These are phyloP conservation scores for Archegozetes longisetosus DNA, from an alignment of 1,140 invertebrate genomes.

Conservation along the genomic window DNA sequence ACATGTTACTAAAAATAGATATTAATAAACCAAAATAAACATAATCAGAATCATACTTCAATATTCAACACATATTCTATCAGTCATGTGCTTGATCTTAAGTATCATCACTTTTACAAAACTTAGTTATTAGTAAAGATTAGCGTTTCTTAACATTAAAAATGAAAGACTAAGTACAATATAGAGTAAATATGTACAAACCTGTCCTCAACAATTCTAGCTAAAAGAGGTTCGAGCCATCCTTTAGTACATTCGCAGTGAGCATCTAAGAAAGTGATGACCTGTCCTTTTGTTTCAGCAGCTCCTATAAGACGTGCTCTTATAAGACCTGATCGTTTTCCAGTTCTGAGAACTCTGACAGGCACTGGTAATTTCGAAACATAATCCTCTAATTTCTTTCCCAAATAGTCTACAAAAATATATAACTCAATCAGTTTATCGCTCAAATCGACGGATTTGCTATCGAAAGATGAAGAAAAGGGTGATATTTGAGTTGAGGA, in stretches of 20 bases:
- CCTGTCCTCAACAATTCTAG: slow-evolving; percentile 71
- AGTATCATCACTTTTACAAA: not conserved
- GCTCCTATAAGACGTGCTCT: slow-evolving; percentile 79
- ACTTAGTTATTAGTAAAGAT: not conserved
- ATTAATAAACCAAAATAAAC: not conserved
- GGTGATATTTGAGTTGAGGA: not conserved
- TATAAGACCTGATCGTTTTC: slow-evolving; percentile 79
- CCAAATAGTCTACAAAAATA: slow-evolving; percentile 57
- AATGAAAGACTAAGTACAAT: not conserved
- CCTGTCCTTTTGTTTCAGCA: slow-evolving; percentile 71
- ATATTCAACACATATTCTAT: not conserved
- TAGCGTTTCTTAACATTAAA: slow-evolving; percentile 1
- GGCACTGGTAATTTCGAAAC: slow-evolving; percentile 63
- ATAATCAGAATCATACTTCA: not conserved
- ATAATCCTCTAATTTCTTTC: slow-evolving; percentile 73
- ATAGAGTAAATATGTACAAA: slow-evolving; percentile 21
- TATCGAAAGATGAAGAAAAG: slow-evolving; percentile 2
- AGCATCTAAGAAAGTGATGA: slow-evolving; percentile 89
- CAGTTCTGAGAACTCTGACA: slow-evolving; percentile 54
- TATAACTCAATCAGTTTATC: not conserved
- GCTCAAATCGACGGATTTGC: not conserved
- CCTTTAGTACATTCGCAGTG: slow-evolving; percentile 81
- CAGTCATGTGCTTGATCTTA: not conserved
- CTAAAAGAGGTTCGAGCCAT: slow-evolving; percentile 80
- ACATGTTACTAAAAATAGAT: not conserved